These are phyloP conservation scores for Eulemur mongoz DNA, from an alignment of 2,797 vertebrate species.

Conservation along the genomic window DNA sequence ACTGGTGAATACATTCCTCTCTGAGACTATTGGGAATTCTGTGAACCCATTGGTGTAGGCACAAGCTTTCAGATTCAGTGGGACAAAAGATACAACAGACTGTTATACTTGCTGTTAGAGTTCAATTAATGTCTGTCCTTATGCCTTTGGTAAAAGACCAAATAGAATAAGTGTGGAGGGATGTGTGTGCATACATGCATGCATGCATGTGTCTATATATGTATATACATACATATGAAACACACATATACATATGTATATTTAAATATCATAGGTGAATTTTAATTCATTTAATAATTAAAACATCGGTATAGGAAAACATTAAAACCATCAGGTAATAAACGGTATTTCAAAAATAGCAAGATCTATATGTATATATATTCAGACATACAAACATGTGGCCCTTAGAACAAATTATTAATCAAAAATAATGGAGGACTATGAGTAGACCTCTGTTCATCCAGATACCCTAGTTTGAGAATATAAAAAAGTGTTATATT, in stretches of 20 bases:
- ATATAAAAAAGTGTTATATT: not conserved
- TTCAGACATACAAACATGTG: not conserved
- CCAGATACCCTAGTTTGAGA: not conserved
- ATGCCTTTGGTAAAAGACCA: not conserved
- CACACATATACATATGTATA: not conserved
- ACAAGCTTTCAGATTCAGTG: not conserved
- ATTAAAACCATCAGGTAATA: not conserved
- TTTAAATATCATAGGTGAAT: constrained; percentile 16
- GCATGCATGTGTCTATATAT: not conserved
- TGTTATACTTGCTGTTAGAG: not conserved
- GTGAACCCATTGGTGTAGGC: not conserved
- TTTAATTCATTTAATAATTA: constrained; percentile 21
- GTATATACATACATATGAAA: too few species aligned
- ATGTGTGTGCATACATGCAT: not conserved
- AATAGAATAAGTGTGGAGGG: not conserved
- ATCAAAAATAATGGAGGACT: not conserved
- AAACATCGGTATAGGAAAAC: not conserved
- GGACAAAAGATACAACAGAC: not conserved
- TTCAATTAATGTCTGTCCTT: not conserved
- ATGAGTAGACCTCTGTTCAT: not conserved
- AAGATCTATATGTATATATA: not conserved
- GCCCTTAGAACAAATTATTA: not conserved
- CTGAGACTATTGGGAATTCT: constrained; percentile 22
- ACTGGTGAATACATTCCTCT: constrained; percentile 26
- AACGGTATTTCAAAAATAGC: not conserved